Conservation (phyloP, 2,888 invertebrate species). For the Byasa hedistus region DNA sequence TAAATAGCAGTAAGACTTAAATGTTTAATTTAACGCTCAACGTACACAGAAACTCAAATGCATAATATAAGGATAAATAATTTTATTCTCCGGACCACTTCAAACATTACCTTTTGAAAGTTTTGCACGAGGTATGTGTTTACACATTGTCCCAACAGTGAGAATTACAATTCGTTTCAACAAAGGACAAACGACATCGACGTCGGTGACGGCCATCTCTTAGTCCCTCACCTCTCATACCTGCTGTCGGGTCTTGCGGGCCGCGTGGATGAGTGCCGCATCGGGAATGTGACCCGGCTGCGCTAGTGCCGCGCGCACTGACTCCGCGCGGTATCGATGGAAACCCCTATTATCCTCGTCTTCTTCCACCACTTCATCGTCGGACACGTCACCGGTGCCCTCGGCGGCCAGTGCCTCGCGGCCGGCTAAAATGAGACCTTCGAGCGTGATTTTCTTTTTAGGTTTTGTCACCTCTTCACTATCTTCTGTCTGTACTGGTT, state of each 20-base stretch:
- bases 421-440: conserved; percentile 86
- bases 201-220: conserved; percentile 47
- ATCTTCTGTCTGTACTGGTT: conserved; percentile 45
- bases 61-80: neutral
- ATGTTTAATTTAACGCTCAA: neutral
- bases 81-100: neutral
- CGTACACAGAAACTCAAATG: neutral
- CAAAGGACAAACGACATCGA: conserved; percentile 26
- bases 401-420: conserved; percentile 91
- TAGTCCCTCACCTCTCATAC: conserved; percentile 89
- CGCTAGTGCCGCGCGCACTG: conserved; percentile 86
- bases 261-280: conserved; percentile 98
- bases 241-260: conserved; percentile 95
- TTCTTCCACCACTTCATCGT: conserved; percentile 78
- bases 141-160: neutral
- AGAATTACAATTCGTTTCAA: neutral
- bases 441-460: conserved; percentile 71
- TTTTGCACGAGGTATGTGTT: neutral
- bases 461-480: conserved; percentile 44
- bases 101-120: conserved; percentile 6
- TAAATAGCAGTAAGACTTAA: neutral
- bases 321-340: conserved; percentile 80
- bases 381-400: conserved; percentile 82
- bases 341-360: conserved; percentile 68
- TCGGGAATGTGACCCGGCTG: conserved; percentile 95